Evolutionary conservation across 2,888 invertebrate genomes (phyloP), one percentile per base, ranked within the genome.

Genomic region (Yponomeuta evonymella): DNA sequence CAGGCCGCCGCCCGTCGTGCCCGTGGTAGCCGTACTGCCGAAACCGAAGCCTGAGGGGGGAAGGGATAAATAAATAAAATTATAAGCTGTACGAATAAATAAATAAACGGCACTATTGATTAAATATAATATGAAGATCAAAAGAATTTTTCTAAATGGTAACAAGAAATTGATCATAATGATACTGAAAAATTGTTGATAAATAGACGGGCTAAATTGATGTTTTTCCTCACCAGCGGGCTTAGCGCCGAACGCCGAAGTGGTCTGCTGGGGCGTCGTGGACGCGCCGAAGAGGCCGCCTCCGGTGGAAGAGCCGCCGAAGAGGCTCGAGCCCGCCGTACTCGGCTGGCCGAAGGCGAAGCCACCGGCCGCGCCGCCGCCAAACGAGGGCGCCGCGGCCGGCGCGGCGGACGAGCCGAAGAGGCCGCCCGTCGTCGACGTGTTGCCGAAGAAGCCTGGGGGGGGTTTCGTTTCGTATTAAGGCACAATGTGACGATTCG

Each of bases 371-470:
- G 94, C 89, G 4, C 94, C 87, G 11, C 93, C 89, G 15, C 96
- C 96, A 85, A 96, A 96, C 6, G 94, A 93, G 4, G 94, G 91
- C 2, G 95, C 91, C 1, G 94, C 85, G 1, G 94, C 80, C 0
- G 88, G 73, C 0, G 87, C 76, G 0, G 85, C 67, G 0, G 81
- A 72, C 1, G 73, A 77, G 2, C 91, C 91, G 79, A 90, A 91
- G 0, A 91, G 78, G 0, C 90, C 87, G 0, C 51, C 51, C 0
- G 85, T 83, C 0, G 83, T 73, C 11, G 70, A 30, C 6, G 68
- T 29, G 15, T 10, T 29, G 0, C 96, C 95, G 85, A 96, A 96
- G 2, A 95, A 85, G 72, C 94, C 93, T 70, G 33, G 33, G 23
- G 63, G 68, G 1, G 43, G 6, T 43, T 43, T 43, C 9, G 43